Conservation (phyloP, 1,140 invertebrate genomes). For the Pogonomyrmex barbatus region DNA sequence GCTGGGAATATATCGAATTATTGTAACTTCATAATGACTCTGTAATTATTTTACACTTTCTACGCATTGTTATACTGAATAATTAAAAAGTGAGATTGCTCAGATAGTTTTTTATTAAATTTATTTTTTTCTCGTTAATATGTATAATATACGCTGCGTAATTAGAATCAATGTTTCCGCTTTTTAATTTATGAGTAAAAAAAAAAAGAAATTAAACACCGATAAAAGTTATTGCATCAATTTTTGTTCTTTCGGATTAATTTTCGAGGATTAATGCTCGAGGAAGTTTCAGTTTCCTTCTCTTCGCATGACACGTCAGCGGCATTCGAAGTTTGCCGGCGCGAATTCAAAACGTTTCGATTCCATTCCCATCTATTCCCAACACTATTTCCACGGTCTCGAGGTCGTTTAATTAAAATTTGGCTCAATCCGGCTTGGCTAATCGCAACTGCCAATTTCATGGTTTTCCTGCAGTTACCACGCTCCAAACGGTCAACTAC, state of each 20-base stretch:
- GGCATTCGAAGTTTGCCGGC: background rate
- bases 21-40: background rate
- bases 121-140: background rate
- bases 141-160: background rate
- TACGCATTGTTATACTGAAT: background rate
- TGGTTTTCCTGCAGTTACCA: conserved; percentile 38
- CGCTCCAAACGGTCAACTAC: conserved; percentile 1
- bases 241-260: background rate
- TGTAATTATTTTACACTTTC: background rate
- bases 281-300: background rate
- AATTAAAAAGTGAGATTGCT: conserved; percentile 2
- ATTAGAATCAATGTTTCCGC: background rate
- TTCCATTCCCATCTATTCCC: conserved; percentile 55
- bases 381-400: conserved; percentile 58
- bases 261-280: background rate
- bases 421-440: conserved; percentile 20
- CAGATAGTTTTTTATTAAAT: background rate
- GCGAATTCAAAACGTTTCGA: conserved; percentile 46
- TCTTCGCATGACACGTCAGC: conserved; percentile 2
- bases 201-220: background rate
- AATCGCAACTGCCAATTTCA: conserved; percentile 56
- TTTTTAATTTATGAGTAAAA: background rate
- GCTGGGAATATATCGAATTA: conserved; percentile 54
- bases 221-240: background rate
- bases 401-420: conserved; percentile 61